phyloP scores from a whole-genome alignment of 2,113 vertebrate species.

The Dicrurus megarhynchus region DNA sequence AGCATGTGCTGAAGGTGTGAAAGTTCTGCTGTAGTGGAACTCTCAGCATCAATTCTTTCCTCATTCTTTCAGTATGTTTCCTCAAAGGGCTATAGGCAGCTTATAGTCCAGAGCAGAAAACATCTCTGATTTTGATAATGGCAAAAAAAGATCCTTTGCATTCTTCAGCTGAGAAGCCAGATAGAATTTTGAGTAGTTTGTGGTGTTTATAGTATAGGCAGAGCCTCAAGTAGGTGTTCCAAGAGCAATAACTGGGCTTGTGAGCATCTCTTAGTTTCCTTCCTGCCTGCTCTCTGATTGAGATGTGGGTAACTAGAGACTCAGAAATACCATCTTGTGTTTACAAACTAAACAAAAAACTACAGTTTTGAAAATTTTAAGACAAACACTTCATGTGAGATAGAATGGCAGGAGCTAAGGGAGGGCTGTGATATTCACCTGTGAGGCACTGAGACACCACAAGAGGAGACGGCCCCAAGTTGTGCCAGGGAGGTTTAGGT shows the following conservation, averaged over 20 bases:
- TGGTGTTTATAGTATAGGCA: not conserved
- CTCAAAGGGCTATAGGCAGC: fast-evolving
- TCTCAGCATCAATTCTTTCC: not conserved
- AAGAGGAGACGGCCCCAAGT: not conserved
- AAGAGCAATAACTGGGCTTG: not conserved
- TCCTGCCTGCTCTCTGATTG: not conserved
- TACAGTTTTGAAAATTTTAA: not conserved
- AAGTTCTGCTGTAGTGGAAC: not conserved
- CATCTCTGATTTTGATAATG: not conserved
- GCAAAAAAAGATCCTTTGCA: not conserved
- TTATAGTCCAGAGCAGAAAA: not conserved
- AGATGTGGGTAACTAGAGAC: not conserved
- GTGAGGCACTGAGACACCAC: not conserved
- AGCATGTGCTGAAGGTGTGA: not conserved
- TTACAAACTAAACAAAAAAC: not conserved
- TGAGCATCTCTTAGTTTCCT: not conserved
- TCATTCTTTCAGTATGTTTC: not conserved
- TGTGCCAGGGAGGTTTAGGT: not conserved
- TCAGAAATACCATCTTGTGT: not conserved
- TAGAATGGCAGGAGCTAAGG: not conserved
- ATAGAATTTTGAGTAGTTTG: not conserved
- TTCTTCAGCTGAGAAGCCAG: not conserved
- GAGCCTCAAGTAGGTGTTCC: not conserved
- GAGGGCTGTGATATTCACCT: not conserved
- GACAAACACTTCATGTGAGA: not conserved